These are phyloP conservation scores for Melitaea cinxia DNA, from an alignment of 1,140 invertebrate species.

Conservation along the genomic window DNA sequence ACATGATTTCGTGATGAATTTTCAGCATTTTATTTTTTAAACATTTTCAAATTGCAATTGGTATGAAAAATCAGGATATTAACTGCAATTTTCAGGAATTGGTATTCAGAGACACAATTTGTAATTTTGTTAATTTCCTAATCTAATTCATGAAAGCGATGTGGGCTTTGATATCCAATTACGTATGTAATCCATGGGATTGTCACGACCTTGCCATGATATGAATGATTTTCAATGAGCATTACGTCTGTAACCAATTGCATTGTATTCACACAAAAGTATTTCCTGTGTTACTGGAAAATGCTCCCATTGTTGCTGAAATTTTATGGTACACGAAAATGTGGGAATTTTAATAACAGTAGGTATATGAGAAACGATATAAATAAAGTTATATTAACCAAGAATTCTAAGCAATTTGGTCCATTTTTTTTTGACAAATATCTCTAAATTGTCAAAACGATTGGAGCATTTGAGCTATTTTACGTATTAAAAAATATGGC, in stretches of 20 bases:
- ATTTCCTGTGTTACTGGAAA: conserved; percentile 7
- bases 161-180: neutral
- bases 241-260: conserved; percentile 12
- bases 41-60: too few species aligned
- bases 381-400: too few species aligned
- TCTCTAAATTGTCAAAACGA: too few species aligned
- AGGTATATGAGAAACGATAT: neutral
- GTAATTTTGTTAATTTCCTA: neutral
- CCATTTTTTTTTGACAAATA: too few species aligned
- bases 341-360: neutral
- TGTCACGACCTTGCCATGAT: conserved; percentile 20
- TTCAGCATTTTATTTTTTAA: too few species aligned
- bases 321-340: neutral
- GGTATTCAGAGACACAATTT: neutral
- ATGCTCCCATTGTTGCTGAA: conserved; percentile 8
- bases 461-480: too few species aligned
- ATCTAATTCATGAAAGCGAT: neutral
- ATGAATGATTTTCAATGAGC: neutral
- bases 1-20: too few species aligned
- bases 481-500: too few species aligned
- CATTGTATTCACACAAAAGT: conserved; percentile 11
- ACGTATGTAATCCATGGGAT: conserved; percentile 15
- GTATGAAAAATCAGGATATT: too few species aligned
- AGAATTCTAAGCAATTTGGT: too few species aligned
- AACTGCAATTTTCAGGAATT: neutral